phyloP scores from a whole-genome alignment of 2,888 invertebrate species.

The Drosophila recens region DNA sequence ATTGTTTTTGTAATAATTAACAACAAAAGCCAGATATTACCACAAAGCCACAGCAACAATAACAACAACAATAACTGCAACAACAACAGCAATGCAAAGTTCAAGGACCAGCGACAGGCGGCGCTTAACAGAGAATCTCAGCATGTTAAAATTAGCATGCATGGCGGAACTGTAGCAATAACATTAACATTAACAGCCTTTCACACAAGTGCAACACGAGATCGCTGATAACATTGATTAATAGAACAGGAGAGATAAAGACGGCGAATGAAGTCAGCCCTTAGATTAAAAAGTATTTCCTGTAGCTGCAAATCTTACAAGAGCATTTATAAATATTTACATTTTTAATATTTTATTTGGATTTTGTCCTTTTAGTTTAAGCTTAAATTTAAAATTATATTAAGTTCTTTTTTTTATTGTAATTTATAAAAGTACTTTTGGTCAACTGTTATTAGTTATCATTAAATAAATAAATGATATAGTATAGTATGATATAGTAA shows the following conservation, averaged over 20 bases:
- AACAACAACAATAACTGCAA: conserved; percentile 21
- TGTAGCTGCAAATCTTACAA: background rate
- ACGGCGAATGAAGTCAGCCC: background rate
- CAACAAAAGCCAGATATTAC: conserved; percentile 56
- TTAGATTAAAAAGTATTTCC: background rate
- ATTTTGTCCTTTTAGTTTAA: too few relatives aligned
- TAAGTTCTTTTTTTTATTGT: too few relatives aligned
- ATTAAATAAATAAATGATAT: too few relatives aligned
- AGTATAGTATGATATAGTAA: too few relatives aligned
- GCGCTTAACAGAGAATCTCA: conserved; percentile 35
- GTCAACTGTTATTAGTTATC: background rate
- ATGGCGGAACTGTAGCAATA: conserved; percentile 44
- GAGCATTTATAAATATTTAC: background rate
- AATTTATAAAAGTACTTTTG: too few relatives aligned
- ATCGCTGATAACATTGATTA: conserved; percentile 4
- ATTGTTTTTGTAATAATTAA: conserved; percentile 78
- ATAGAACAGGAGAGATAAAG: background rate
- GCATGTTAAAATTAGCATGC: conserved; percentile 43
- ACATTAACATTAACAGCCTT: conserved; percentile 49
- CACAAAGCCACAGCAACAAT: conserved; percentile 29
- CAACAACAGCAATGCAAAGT: conserved; percentile 49
- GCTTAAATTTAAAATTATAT: too few relatives aligned
- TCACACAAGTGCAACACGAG: background rate
- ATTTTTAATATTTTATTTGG: background rate
- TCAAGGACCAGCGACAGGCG: conserved; percentile 56